These are phyloP conservation scores for Mesocricetus auratus DNA, from an alignment of 2,113 vertebrate species.

Conservation along the genomic window DNA sequence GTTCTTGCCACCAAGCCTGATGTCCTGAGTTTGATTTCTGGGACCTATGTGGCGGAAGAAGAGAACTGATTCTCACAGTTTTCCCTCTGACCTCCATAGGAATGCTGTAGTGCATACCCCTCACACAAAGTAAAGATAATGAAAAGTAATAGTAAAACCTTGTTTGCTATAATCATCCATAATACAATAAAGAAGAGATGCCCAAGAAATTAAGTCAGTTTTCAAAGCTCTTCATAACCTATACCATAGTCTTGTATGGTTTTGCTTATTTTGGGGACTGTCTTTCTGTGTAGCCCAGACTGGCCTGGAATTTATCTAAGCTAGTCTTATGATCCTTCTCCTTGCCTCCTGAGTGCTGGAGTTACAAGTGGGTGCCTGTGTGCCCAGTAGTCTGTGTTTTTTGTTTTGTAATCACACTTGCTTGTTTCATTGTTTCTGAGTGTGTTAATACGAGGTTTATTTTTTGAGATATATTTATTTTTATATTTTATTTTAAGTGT, in stretches of 20 bases:
- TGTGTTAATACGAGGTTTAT: not conserved
- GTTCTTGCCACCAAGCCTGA: not conserved
- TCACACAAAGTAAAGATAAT: not conserved
- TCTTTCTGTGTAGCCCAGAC: not conserved
- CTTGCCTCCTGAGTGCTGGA: not conserved
- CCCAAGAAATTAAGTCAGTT: not conserved
- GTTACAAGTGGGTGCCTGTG: not conserved
- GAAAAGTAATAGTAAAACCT: constrained; percentile 49
- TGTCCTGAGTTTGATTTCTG: not conserved
- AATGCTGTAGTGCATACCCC: not conserved
- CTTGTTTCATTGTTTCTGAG: not conserved
- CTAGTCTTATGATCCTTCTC: not conserved
- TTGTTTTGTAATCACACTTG: not conserved
- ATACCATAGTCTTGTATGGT: not conserved
- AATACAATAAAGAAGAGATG: constrained; percentile 44
- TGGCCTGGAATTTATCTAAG: not conserved
- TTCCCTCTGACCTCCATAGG: not conserved
- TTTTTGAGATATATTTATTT: not conserved
- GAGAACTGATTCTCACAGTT: not conserved
- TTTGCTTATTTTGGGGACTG: not conserved
- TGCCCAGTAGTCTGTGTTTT: not conserved
- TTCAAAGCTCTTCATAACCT: constrained; percentile 58
- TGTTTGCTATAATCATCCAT: constrained; percentile 13
- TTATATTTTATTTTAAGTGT: not conserved
- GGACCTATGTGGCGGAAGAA: not conserved